Percentiles rank a stretch among this genome's conserved stretches.
These are phyloP conservation scores for Peromyscus aztecus DNA, from an alignment of 2,797 vertebrate genomes.

Conservation along the genomic window DNA sequence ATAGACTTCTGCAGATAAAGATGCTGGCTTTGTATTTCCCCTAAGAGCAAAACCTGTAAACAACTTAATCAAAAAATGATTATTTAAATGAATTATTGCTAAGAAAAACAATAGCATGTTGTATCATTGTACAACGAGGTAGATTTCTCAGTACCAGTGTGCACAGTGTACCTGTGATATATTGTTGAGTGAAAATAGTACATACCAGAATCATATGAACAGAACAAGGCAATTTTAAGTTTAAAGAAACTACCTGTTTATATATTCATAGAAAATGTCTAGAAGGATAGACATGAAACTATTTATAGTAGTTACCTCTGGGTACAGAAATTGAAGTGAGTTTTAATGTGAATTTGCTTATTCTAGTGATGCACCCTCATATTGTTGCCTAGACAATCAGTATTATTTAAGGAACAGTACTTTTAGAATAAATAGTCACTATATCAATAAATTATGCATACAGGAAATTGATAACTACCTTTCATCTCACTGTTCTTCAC, in stretches of 20 bases:
- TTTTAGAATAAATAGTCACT: neutral
- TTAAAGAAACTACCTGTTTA: conserved; percentile 73
- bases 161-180: conserved; percentile 53
- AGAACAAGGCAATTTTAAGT: conserved; percentile 63
- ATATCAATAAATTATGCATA: neutral
- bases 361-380: neutral
- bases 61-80: conserved; percentile 69
- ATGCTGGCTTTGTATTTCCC: conserved; percentile 45
- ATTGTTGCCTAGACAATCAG: neutral
- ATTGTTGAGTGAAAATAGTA: conserved; percentile 53
- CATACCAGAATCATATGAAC: conserved; percentile 53
- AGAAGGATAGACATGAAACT: conserved; percentile 68
- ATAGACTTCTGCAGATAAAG: conserved; percentile 37
- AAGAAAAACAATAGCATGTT: conserved; percentile 56
- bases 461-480: neutral
- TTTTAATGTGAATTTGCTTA: conserved; percentile 67
- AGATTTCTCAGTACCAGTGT: conserved; percentile 27
- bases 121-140: conserved; percentile 38
- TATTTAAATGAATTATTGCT: conserved; percentile 68
- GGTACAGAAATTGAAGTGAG: conserved; percentile 11
- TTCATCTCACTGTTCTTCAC: neutral
- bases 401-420: conserved; percentile 45
- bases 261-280: conserved; percentile 81
- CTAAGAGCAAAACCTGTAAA: conserved; percentile 52
- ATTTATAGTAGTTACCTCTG: conserved; percentile 67